Evolutionary conservation across 1,140 invertebrate species (phyloP).

Genomic region (Pygmarrhopalites habei): DNA sequence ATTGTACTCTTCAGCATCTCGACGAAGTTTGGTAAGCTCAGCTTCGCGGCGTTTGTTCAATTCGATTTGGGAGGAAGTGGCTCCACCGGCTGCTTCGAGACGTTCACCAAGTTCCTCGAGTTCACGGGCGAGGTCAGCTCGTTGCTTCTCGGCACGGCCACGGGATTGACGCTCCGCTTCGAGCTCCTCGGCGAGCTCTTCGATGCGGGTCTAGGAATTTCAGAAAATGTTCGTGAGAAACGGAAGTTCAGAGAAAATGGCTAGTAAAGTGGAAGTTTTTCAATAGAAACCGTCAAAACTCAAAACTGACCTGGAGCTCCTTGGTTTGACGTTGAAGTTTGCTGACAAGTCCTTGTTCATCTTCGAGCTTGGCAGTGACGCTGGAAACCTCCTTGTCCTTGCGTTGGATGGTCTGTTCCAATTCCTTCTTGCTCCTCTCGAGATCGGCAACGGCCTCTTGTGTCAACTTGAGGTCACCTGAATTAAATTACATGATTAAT

Average conservation of each 20-base stretch:
- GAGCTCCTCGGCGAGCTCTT: slow-evolving; percentile 95
- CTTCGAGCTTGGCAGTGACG: slow-evolving; percentile 90
- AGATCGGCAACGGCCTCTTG: slow-evolving; percentile 96
- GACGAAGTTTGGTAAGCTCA: slow-evolving; percentile 93
- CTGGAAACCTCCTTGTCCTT: slow-evolving; percentile 96
- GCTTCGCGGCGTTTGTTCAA: slow-evolving; percentile 99
- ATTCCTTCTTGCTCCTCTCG: slow-evolving; percentile 81
- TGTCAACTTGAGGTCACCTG: slow-evolving; percentile 95
- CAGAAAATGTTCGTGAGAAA: too few relatives aligned
- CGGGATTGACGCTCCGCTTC: slow-evolving; percentile 76
- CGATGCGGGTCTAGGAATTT: slow-evolving; percentile 79
- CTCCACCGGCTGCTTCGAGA: slow-evolving; percentile 97
- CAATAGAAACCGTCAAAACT: too few relatives aligned
- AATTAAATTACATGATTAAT: too few relatives aligned
- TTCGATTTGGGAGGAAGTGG: slow-evolving; percentile 96
- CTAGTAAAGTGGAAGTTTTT: too few relatives aligned
- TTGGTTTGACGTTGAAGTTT: slow-evolving; percentile 98
- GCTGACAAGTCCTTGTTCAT: slow-evolving; percentile 92
- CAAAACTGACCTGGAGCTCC: slow-evolving; percentile 89
- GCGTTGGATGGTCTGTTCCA: slow-evolving; percentile 91
- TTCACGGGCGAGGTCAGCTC: slow-evolving; percentile 89
- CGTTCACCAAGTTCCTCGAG: too few relatives aligned
- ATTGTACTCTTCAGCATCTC: slow-evolving; percentile 96
- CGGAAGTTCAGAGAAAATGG: too few relatives aligned
- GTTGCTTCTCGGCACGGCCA: slow-evolving; percentile 95